A percentile compares a stretch with the other conserved stretches of the same genome.
Conservation (phyloP, 2,888 invertebrate genomes). For the Pachliopta kotzebuea region DNA sequence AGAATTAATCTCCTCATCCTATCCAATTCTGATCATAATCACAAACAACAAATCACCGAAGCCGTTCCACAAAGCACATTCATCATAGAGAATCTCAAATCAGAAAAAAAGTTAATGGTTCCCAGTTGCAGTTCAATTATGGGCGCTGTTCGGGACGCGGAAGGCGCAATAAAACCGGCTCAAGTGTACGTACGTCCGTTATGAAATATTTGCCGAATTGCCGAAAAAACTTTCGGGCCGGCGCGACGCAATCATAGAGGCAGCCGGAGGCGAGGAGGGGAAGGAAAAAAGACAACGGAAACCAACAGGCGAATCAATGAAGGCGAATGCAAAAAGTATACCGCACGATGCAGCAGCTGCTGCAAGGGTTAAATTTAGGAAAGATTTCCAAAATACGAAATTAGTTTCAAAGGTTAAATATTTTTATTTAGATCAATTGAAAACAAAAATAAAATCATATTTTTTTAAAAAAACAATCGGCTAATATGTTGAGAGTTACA, state of each 20-base stretch:
- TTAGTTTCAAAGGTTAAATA: no score
- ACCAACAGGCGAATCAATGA: conserved; percentile 1
- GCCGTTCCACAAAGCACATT: conserved; percentile 17
- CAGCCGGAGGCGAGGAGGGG: conserved; percentile 3
- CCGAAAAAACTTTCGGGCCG: not conserved
- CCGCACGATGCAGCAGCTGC: not conserved
- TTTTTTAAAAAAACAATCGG: no score
- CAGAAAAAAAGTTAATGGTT: conserved; percentile 18
- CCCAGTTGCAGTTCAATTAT: conserved; percentile 25
- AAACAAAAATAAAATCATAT: no score
- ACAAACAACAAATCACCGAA: conserved; percentile 16
- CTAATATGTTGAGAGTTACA: no score
- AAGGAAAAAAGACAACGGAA: conserved; percentile 6
- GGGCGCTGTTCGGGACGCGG: conserved; percentile 7
- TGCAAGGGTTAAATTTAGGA: not conserved
- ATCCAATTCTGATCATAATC: not conserved
- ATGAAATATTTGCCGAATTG: conserved; percentile 24
- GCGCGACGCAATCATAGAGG: conserved; percentile 18
- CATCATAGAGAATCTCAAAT: conserved; percentile 13
- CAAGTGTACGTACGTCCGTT: conserved; percentile 14
- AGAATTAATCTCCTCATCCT: not conserved
- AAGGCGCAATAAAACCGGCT: conserved; percentile 16
- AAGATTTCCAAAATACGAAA: no score
- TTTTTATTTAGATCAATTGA: no score
- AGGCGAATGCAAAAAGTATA: conserved; percentile 4